Conservation (phyloP, 2,888 invertebrate species). For the Drosophila siamana region DNA sequence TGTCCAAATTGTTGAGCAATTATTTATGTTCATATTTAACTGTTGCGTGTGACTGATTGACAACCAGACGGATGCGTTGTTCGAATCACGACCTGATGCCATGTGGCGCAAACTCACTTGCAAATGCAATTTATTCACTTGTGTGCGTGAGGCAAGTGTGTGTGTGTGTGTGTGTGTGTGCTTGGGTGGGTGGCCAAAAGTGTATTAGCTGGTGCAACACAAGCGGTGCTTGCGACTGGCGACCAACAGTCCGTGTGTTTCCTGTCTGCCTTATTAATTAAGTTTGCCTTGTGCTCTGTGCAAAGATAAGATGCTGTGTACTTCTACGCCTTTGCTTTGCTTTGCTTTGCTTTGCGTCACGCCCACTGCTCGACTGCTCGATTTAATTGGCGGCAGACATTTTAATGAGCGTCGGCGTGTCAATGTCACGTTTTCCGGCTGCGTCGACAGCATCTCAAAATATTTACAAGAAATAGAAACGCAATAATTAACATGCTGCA, state of each 20-base stretch:
- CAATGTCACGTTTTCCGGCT: slow-evolving; percentile 61
- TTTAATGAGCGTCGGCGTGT: slow-evolving; percentile 71
- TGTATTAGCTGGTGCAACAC: slow-evolving; percentile 15
- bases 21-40: background rate
- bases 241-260: slow-evolving; percentile 7
- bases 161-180: background rate
- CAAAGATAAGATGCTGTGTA: slow-evolving; percentile 45
- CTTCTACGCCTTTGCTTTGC: slow-evolving; percentile 16
- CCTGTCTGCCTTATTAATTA: slow-evolving; percentile 56
- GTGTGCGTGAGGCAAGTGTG: no score
- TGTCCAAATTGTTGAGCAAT: background rate
- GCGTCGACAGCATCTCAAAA: slow-evolving; percentile 40
- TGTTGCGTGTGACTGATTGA: background rate
- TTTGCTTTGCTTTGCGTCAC: slow-evolving; percentile 13
- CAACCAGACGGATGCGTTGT: background rate
- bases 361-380: slow-evolving; percentile 18
- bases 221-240: slow-evolving; percentile 3
- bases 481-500: slow-evolving; percentile 69
- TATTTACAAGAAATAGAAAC: slow-evolving; percentile 63
- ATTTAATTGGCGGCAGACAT: slow-evolving; percentile 70
- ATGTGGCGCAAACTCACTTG: background rate
- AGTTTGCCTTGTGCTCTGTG: slow-evolving; percentile 25
- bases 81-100: background rate
- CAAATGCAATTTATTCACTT: slow-evolving; percentile 30
- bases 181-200: slow-evolving; percentile 6